Percentiles rank a stretch among this genome's conserved stretches.
Evolutionary conservation across 2,888 invertebrate genomes (phyloP).

Genomic region (Carcina quercana): DNA sequence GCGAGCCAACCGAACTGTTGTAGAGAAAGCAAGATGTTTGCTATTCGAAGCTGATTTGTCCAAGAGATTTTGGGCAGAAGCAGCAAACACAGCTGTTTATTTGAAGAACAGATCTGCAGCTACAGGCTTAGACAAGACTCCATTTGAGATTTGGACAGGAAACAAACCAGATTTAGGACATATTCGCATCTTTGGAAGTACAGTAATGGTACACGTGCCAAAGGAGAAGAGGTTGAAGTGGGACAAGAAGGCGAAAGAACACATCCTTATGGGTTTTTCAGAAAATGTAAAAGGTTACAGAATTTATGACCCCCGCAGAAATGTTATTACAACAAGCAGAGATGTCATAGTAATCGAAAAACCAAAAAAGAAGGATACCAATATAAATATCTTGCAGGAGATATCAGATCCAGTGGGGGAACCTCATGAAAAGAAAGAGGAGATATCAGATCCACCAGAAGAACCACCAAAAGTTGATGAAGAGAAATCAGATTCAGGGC

Average conservation of each 20-base stretch:
- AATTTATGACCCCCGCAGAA: conserved; percentile 2
- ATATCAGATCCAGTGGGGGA: too few relatives aligned
- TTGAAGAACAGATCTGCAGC: conserved; percentile 10
- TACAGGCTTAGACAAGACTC: too few relatives aligned
- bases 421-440: too few relatives aligned
- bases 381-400: too few relatives aligned
- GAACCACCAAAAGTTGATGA: too few relatives aligned
- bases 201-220: conserved; percentile 9
- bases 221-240: conserved; percentile 10
- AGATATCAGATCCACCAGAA: too few relatives aligned
- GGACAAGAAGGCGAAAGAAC: conserved; percentile 8
- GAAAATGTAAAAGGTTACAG: conserved; percentile 10
- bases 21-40: conserved; percentile 4
- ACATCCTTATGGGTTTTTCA: conserved; percentile 12
- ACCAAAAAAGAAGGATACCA: background rate
- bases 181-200: conserved; percentile 9
- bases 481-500: too few relatives aligned
- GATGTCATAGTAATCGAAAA: conserved; percentile 10
- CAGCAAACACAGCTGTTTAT: conserved; percentile 3
- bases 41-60: background rate
- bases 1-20: conserved; percentile 11
- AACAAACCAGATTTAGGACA: conserved; percentile 8
- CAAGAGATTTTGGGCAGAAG: background rate
- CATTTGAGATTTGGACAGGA: conserved; percentile 10
- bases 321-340: conserved; percentile 8